Percentiles rank a stretch among this genome's conserved stretches.
phyloP scores from a whole-genome alignment of 2,888 invertebrate species.

The Desoria tigrina region DNA sequence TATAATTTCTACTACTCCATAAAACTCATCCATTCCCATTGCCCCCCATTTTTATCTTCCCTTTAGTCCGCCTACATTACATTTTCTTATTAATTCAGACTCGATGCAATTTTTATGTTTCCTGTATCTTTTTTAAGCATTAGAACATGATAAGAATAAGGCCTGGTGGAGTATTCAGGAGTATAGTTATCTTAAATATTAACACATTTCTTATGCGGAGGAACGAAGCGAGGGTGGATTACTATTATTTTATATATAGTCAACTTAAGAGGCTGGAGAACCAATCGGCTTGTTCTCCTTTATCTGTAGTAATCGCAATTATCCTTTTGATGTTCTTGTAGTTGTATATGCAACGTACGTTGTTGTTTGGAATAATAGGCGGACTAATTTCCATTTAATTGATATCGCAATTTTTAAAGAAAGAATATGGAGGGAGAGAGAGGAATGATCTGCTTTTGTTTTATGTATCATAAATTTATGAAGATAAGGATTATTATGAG shows the following conservation, averaged over 20 bases:
- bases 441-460: too few species aligned
- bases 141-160: too few species aligned
- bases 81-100: conserved; percentile 18
- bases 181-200: not conserved
- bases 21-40: conserved; percentile 13
- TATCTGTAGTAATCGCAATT: conserved; percentile 4
- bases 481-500: too few species aligned
- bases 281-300: conserved; percentile 2
- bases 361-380: too few species aligned
- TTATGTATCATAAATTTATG: too few species aligned
- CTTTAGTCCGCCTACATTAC: conserved; percentile 16
- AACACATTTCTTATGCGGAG: not conserved
- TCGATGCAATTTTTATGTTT: conserved; percentile 27
- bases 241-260: too few species aligned
- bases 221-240: not conserved
- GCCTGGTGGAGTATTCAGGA: too few species aligned
- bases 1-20: conserved; percentile 21
- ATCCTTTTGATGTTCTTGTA: not conserved
- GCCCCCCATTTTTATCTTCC: conserved; percentile 15
- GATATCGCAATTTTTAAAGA: too few species aligned
- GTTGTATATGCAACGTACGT: too few species aligned
- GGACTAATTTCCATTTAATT: too few species aligned
- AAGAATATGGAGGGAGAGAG: too few species aligned
- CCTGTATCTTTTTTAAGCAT: conserved; percentile 10
- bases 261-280: not conserved